phyloP scores from a whole-genome alignment of 2,113 vertebrate genomes.

The Myrmophylax atrothorax region DNA sequence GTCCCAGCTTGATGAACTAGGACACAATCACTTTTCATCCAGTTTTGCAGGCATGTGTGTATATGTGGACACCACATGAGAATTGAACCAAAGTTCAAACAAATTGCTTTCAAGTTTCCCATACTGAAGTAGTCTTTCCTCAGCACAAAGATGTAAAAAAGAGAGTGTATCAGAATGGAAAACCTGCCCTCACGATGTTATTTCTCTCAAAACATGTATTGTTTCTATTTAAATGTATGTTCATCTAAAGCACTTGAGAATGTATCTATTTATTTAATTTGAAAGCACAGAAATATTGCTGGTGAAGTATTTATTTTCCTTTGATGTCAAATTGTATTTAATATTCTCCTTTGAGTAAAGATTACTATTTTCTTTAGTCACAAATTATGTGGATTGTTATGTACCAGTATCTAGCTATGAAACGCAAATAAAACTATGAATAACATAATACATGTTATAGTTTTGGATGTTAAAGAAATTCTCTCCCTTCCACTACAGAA shows the following conservation, averaged over 20 bases:
- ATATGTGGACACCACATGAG: background rate
- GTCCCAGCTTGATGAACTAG: no score
- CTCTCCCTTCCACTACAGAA: no score
- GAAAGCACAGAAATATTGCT: background rate
- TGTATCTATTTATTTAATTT: background rate
- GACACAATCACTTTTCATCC: background rate
- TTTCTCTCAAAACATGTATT: background rate
- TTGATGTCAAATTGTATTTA: background rate
- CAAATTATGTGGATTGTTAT: background rate
- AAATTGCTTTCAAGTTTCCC: background rate
- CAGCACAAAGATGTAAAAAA: background rate
- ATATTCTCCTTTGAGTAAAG: background rate
- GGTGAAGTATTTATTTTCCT: background rate
- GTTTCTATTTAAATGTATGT: background rate
- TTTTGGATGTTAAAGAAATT: no score
- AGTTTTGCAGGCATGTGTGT: background rate
- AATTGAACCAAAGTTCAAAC: background rate
- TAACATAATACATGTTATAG: background rate
- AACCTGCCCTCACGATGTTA: background rate
- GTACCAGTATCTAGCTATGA: background rate
- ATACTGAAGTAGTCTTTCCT: background rate
- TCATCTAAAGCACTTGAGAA: background rate
- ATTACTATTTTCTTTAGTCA: background rate
- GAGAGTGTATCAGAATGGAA: background rate
- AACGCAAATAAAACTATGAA: background rate